Base-by-base conservation (phyloP, 2,888 invertebrate genomes). In the Nephrocerus scutellatus region DNA sequence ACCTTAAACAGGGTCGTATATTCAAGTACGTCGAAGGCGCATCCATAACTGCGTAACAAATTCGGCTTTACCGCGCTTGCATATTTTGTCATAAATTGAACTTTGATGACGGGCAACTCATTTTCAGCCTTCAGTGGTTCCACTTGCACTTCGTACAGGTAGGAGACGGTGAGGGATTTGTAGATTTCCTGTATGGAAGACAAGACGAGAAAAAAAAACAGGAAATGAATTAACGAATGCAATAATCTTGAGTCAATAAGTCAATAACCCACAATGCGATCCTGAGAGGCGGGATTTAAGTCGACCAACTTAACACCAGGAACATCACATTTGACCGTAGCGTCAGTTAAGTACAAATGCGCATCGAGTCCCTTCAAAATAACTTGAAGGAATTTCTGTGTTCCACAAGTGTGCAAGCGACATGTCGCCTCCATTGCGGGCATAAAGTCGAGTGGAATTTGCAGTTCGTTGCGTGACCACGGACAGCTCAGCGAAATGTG, bases 1-100 rank as follows among this genome's bases (percentile, higher is more conserved):
- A 92, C 77, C 44, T 82, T 80, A 60, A 88, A 92, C 53, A 91
- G 70, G 5, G 93, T 93, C 71, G 82, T 82, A 56, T 87, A 90
- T 63, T 90, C 85, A 14, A 74, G 76, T 37, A 92, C 72, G 54
- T 86, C 85, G 57, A 89, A 87, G 32, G 80, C 78, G 58, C 84
- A 86, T 47, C 74, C 70, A 63, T 78, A 77, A 40, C 65, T 63
- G 49, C 72, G 56, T 56, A 66, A 49, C 52, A 68, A 36, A 51
- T 62, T 43, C 1, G 60, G 59, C 26, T 55, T 57, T 2, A 54
- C 48, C 2, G 52, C 43, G 5, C 56, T 68, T 48, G 71, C 68
- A 59, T 82, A 84, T 54, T 75, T 70, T 5, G 80, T 66, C 28
- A 70, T 70, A 60, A 84, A 84, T 51, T 77, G 76, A 21, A 79